Conservation (phyloP, 2,113 vertebrate species). For the Typhlomys cinereus region DNA sequence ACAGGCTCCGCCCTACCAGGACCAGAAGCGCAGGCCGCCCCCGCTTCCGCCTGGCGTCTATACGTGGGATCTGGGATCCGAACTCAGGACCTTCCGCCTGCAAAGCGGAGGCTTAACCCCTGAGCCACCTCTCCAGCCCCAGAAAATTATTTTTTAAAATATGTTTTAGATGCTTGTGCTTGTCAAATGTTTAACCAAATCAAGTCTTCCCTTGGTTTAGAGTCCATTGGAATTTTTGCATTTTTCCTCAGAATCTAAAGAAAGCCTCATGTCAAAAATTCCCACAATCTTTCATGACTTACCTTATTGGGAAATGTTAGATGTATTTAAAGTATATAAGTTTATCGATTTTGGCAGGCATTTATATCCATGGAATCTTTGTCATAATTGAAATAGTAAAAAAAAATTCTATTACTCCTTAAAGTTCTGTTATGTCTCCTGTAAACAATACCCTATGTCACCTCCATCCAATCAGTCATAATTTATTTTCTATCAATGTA, state of each 20-base stretch:
- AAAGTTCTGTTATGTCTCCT: not conserved
- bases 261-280: not conserved
- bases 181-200: not conserved
- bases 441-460: not conserved
- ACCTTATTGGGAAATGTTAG: not conserved
- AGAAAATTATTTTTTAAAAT: not conserved
- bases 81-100: no score
- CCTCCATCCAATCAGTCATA: fast-evolving
- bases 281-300: not conserved
- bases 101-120: no score
- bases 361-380: not conserved
- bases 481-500: not conserved
- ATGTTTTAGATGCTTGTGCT: not conserved
- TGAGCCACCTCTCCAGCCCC: no score
- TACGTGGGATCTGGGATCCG: no score
- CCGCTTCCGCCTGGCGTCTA: no score
- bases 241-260: not conserved
- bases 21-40: no score
- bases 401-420: not conserved
- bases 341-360: not conserved
- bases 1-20: no score
- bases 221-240: not conserved
- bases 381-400: not conserved
- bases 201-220: not conserved
- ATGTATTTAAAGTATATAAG: not conserved